Conservation (phyloP, 2,797 vertebrate genomes). For the Artibeus jamaicensis region DNA sequence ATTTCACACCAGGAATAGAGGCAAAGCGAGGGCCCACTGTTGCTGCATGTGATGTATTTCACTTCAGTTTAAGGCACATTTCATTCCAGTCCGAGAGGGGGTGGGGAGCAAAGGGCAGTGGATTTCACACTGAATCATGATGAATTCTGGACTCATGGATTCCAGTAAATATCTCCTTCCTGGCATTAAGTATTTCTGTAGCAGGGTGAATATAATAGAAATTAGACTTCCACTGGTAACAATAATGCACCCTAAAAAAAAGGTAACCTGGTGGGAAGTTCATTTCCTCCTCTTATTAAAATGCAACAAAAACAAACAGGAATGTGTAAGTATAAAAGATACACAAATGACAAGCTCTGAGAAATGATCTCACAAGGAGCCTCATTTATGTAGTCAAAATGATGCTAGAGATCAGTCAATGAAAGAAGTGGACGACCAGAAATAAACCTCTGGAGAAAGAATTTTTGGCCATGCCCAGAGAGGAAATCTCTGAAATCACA, state of each 20-base stretch:
- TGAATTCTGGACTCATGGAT: constrained; percentile 88
- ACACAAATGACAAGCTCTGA: neutral
- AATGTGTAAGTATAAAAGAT: constrained; percentile 22
- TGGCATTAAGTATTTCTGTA: constrained; percentile 85
- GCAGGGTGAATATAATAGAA: constrained; percentile 80
- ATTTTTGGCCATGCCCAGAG: constrained; percentile 1
- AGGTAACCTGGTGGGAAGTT: constrained; percentile 40
- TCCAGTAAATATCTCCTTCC: constrained; percentile 86
- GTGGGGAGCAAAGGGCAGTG: constrained; percentile 87
- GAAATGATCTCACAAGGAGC: neutral
- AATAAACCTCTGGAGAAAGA: constrained; percentile 55
- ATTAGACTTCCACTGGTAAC: constrained; percentile 80
- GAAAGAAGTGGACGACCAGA: constrained; percentile 18
- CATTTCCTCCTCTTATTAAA: constrained; percentile 48
- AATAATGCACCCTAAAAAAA: constrained; percentile 46
- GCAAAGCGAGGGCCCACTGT: constrained; percentile 82
- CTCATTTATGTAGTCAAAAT: constrained; percentile 22
- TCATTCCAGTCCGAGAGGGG: constrained; percentile 87
- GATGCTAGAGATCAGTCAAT: constrained; percentile 2
- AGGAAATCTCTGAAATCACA: constrained; percentile 56
- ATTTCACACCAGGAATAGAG: constrained; percentile 91
- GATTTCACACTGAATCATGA: constrained; percentile 90
- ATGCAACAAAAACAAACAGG: constrained; percentile 21
- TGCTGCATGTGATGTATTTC: constrained; percentile 87
- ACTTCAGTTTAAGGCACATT: constrained; percentile 89